Base-by-base conservation (phyloP, 2,797 vertebrate genomes). In the Neosilurus mollespiculum region DNA sequence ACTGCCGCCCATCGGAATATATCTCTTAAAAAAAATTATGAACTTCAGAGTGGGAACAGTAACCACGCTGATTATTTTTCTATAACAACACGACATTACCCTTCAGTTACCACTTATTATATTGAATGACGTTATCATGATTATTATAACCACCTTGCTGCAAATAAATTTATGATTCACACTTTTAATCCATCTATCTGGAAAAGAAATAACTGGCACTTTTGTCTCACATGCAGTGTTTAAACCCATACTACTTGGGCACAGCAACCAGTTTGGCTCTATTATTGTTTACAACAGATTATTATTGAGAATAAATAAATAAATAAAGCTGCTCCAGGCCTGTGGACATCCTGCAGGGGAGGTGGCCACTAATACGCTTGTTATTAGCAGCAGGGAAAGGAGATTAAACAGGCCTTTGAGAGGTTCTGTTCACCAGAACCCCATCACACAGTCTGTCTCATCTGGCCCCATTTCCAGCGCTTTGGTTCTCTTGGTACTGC, bases 321-420 rank as follows among this genome's bases (percentile, higher is more conserved):
- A 54, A 76, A 76, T 37, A 59, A 59, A 37, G 26, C 54, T 14
- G 54, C 14, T 58, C 72, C 54, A 76, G 9, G 72, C 54, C 72
- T 37, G 26, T 59, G 73, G 73, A 20, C 73, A 59, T 82, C 82
- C 51, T 80, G 76, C 72, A 72, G 56, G 58, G 62, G 72, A 34
- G 20, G 15, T 69, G 64, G 18, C 30, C 18, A 76, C 73, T 76
- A 76, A 26, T 62, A 80, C 24, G 8, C 56, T 78, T 71, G 56
- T 64, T 72, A 82, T 84, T 84, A 84, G 56, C 71, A 71, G 53
- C 14, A 37, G 62, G 26, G 53, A 72, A 58, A 72, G 53, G 80
- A 53, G 54, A 70, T 82, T 64, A 75, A 20, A 58, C 15, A 64
- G 77, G 72, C 59, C 26, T 18, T 22, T 9, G 51, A 64, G 24